Base-by-base conservation (phyloP, 2,888 invertebrate species). In the Oxyteleia sp. region DNA sequence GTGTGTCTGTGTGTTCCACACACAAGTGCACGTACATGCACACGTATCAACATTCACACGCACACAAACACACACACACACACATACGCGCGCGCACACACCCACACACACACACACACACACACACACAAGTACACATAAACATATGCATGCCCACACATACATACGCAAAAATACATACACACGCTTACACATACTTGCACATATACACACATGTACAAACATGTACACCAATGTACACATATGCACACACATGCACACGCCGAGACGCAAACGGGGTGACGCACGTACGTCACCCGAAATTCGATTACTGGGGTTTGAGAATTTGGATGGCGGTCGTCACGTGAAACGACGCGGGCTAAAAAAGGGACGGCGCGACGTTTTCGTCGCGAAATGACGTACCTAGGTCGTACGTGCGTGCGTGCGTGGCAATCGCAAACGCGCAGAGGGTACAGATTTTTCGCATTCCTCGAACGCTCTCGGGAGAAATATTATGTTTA, bases 261-360 rank as follows among this genome's bases (percentile, higher is more conserved):
- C 26, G 29, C 29, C 32, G 49, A 38, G 69, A 47, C 32, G 55
- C 35, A 66, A 81, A 72, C 68, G 55, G 75, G 68, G 57, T 49
- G 61, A 26, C 63, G 41, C 79, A 72, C 82, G 82, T 82, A 80
- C 68, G 80, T 76, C 83, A 74, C 45, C 51, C 78, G 61, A 81
- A 79, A 83, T 83, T 85, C 83, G 81, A 81, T 85, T 81, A 78
- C 83, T 29, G 78, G 63, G 71, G 79, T 78, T 78, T 78, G 78
- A 74, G 79, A 68, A 69, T 83, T 74, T 69, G 66, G 51, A 61
- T 76, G 78, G 69, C 71, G 64, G 69, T 75, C 64, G 79, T 71
- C 82, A 63, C 68, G 82, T 26, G 75, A 64, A 59, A 82, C 69
- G 76, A 57, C 63, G 64, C 45, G 53, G 32, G 16, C 3, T 8